These are phyloP conservation scores for Phaethornis superciliosus DNA, from an alignment of 2,113 vertebrate genomes.

Conservation along the genomic window DNA sequence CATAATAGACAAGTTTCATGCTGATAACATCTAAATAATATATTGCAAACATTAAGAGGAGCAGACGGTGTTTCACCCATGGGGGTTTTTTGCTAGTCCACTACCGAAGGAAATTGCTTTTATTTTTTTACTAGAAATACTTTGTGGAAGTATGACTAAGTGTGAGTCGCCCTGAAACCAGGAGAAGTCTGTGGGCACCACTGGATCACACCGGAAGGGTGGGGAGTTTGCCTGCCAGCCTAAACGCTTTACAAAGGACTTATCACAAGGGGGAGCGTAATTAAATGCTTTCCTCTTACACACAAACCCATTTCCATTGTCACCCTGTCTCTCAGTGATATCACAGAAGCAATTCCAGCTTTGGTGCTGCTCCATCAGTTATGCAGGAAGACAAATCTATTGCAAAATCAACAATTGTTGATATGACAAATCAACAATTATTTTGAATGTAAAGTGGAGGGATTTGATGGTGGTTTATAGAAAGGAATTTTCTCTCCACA, in stretches of 20 bases:
- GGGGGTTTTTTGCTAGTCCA: not conserved
- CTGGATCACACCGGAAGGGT: not conserved
- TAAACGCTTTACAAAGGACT: not conserved
- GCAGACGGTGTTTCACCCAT: not conserved
- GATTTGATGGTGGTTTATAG: not conserved
- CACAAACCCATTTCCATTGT: not conserved
- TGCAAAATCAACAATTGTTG: not conserved
- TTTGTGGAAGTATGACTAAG: not conserved
- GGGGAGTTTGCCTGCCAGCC: not conserved
- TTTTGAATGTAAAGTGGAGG: not conserved
- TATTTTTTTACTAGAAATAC: not conserved
- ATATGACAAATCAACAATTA: not conserved
- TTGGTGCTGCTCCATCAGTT: not conserved
- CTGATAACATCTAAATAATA: not conserved
- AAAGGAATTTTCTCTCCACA: not conserved
- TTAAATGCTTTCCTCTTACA: not conserved
- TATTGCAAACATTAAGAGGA: not conserved
- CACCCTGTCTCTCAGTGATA: not conserved
- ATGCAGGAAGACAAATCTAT: not conserved
- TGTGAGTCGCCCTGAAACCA: not conserved
- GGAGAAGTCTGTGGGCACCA: not conserved
- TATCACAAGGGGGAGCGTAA: not conserved
- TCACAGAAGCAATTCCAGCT: not conserved
- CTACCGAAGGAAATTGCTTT: not conserved
- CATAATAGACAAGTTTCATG: not conserved